phyloP scores from a whole-genome alignment of 2,888 invertebrate species.

The Cryptophagus acutangulus region DNA sequence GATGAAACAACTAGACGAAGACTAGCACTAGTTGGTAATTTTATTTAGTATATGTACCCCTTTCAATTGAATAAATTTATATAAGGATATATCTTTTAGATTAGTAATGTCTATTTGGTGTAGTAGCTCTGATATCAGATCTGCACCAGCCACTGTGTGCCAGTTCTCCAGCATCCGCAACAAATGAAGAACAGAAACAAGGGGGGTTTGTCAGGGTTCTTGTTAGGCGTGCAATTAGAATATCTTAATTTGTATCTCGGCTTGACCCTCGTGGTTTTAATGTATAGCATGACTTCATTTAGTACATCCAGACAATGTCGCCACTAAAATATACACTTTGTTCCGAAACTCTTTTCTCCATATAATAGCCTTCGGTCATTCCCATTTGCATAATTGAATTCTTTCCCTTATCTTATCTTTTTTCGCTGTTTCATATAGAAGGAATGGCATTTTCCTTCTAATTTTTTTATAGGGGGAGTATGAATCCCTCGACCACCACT shows the following conservation, averaged over 20 bases:
- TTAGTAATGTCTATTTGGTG: conserved; percentile 23
- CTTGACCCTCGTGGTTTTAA: conserved; percentile 46
- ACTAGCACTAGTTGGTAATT: no score
- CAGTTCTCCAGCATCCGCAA: conserved; percentile 27
- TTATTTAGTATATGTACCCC: no score
- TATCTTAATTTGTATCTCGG: conserved; percentile 67
- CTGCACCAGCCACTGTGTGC: no score
- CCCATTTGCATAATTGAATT: conserved; percentile 1
- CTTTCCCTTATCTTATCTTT: no score
- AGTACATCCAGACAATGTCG: conserved; percentile 3
- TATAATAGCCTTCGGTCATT: conserved; percentile 1
- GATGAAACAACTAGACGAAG: no score
- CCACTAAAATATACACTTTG: conserved; percentile 4
- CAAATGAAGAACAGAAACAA: conserved; percentile 35
- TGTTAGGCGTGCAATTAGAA: conserved; percentile 55
- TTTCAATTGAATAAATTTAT: no score
- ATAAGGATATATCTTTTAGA: conserved; percentile 24
- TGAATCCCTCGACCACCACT: no score
- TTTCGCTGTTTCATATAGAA: no score
- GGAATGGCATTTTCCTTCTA: no score
- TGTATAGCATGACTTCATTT: conserved; percentile 42
- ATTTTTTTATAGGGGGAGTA: no score
- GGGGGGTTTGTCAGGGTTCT: conserved; percentile 37
- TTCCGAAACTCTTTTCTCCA: not conserved
- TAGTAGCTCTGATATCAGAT: no score